phyloP scores from a whole-genome alignment of 2,797 vertebrate genomes.

The Gadopsis bispinosus region DNA sequence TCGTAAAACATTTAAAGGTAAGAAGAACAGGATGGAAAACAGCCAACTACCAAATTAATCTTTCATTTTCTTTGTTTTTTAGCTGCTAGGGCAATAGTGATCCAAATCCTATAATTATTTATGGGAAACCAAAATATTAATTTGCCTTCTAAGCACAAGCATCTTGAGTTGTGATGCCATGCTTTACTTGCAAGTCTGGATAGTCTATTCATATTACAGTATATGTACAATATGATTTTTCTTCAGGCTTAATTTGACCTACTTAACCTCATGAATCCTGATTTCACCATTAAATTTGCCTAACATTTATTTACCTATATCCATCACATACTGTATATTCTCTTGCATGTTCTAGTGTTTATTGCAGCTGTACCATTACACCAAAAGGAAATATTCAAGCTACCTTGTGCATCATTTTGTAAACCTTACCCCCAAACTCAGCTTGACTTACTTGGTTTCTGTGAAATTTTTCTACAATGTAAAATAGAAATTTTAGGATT shows the following conservation, averaged over 20 bases:
- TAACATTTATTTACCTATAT: neutral
- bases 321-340: neutral
- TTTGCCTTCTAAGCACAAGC: neutral
- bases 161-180: neutral
- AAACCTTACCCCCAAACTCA: neutral
- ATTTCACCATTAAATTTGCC: neutral
- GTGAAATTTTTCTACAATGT: neutral
- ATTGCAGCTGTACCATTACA: neutral
- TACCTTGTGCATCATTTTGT: neutral
- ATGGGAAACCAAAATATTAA: conserved; percentile 15
- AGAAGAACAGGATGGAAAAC: conserved; percentile 42
- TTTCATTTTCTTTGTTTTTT: conserved; percentile 17
- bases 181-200: neutral
- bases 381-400: neutral
- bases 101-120: conserved; percentile 23
- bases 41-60: conserved; percentile 1
- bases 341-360: neutral
- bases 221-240: neutral
- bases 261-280: neutral
- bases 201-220: neutral
- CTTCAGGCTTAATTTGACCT: neutral
- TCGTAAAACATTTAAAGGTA: conserved; percentile 87
- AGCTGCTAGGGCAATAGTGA: conserved; percentile 4
- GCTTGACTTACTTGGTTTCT: conserved; percentile 2
- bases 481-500: neutral